Conservation (phyloP, 2,797 vertebrate species). For the Spinus pinus region DNA sequence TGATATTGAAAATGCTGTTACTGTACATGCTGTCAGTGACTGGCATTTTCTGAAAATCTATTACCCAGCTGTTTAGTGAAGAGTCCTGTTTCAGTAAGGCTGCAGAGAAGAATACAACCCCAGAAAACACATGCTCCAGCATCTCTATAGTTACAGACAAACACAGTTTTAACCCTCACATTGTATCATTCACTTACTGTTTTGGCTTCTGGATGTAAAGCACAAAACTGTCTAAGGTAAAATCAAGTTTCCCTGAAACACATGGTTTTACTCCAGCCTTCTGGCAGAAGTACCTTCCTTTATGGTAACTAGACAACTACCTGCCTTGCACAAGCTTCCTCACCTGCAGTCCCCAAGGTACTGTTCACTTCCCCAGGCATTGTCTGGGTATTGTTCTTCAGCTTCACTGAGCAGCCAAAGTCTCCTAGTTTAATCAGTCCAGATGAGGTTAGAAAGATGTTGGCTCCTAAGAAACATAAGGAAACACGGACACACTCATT, state of each 20-base stretch:
- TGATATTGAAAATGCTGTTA: background rate
- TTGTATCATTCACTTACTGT: background rate
- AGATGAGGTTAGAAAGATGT: slow-evolving; percentile 97
- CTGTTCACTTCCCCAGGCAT: slow-evolving; percentile 99
- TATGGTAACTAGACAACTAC: background rate
- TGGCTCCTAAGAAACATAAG: slow-evolving; percentile 84
- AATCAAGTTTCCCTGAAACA: background rate
- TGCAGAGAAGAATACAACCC: background rate
- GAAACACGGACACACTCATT: background rate
- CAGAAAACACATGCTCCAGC: background rate
- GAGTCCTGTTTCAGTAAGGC: background rate
- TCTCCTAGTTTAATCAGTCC: slow-evolving; percentile 97
- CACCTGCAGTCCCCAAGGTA: slow-evolving; percentile 96
- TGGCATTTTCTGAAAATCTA: background rate
- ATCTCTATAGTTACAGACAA: background rate
- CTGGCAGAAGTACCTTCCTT: background rate
- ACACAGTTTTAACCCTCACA: background rate
- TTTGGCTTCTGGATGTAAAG: background rate
- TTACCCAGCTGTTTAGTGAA: background rate
- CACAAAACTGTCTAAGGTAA: background rate
- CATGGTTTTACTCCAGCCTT: background rate
- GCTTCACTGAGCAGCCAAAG: slow-evolving; percentile 97
- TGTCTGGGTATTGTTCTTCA: slow-evolving; percentile 97
- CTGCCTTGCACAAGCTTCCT: background rate
- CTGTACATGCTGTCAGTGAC: background rate